Evolutionary conservation across 2,797 vertebrate genomes (phyloP), one percentile per base, ranked within the genome.

Genomic region (Lerista edwardsae): DNA sequence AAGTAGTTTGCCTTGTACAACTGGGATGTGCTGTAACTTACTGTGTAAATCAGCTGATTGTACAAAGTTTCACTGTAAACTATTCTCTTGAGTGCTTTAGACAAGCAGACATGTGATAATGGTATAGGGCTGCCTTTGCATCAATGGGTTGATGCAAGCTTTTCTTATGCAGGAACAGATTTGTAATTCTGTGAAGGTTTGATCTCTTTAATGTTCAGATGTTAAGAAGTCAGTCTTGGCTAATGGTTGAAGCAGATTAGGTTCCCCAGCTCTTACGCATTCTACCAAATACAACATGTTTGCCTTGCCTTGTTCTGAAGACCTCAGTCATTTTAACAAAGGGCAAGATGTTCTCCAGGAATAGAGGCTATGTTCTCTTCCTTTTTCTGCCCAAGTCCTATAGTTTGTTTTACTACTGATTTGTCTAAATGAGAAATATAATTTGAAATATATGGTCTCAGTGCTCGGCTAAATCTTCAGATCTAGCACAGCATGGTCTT

Each of bases 181-280:
- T 91, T 89, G 90, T 83, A 92, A 64, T 80, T 91, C 93, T 90
- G 83, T 87, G 91, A 69, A 93, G 95, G 19, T 55, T 55, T 55
- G 51, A 17, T 3, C 15, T 55, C 4, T 55, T 15, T 10, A 51
- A 51, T n/a, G n/a, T n/a, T n/a, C n/a, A n/a, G n/a, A 51, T 94
- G 93, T 61, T 94, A 93, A 91, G 93, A 93, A 95, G 95, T 94
- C 93, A 95, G 94, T 94, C 90, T 92, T 90, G 94, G 87, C 88
- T 91, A 92, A 92, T 91, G 75, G 41, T 91, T 93, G 89, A 94
- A 87, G 90, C 89, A 90, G 29, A 68, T 88, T 73, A 87, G 86
- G 87, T 91, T 76, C 87, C 84, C 61, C 85, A 87, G 84, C 79
- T 88, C 80, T 44, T 89, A 84, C 65, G 51, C 71, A 78, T 90